phyloP scores from a whole-genome alignment of 2,797 vertebrate genomes.

The Alcedo quadribrachys region DNA sequence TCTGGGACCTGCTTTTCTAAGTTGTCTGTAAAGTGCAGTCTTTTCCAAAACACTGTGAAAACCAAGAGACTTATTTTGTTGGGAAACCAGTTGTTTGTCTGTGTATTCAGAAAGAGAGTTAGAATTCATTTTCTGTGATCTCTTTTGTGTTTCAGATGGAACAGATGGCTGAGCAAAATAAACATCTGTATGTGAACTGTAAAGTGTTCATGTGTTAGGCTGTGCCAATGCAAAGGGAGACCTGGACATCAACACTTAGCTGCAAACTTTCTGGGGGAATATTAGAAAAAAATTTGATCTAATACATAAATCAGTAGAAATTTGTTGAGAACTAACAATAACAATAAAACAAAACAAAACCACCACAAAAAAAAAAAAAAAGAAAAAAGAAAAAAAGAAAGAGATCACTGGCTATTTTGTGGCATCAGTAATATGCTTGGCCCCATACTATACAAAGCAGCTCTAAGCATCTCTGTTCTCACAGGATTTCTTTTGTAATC shows the following conservation, averaged over 20 bases:
- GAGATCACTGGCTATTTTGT: not conserved
- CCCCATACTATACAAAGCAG: not conserved
- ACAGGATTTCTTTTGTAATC: not conserved
- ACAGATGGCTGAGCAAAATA: conserved; percentile 65
- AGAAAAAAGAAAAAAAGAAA: not conserved
- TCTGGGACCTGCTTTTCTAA: not conserved
- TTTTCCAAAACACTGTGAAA: not conserved
- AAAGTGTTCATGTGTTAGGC: not conserved
- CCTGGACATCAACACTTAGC: not conserved
- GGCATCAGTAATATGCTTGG: not conserved
- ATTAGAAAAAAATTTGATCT: not conserved
- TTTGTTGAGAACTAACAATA: not conserved
- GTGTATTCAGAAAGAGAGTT: conserved; percentile 33
- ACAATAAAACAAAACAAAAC: not conserved
- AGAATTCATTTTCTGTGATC: conserved; percentile 51
- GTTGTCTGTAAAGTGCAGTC: not conserved
- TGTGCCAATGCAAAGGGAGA: not conserved
- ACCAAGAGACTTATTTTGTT: not conserved
- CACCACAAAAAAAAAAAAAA: not conserved
- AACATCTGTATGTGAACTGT: conserved; percentile 65
- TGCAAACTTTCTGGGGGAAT: not conserved
- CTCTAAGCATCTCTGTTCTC: not conserved
- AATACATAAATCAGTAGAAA: not conserved
- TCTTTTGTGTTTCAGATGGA: conserved; percentile 49
- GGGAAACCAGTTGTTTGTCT: conserved; percentile 22